Evolutionary conservation across 2,888 invertebrate species (phyloP).

Genomic region (Protophormia terraenovae): DNA sequence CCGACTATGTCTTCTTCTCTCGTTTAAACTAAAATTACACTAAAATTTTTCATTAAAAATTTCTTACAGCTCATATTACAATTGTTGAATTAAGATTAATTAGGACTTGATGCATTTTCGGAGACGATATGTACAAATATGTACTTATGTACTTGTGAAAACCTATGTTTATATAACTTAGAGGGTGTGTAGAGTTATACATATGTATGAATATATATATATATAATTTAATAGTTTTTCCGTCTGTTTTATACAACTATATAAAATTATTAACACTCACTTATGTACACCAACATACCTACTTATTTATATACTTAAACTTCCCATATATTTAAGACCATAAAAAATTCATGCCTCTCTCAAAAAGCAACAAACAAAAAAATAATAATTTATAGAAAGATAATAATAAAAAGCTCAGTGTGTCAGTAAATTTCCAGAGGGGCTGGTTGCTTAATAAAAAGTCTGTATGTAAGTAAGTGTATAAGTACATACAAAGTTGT

Average conservation of each 20-base stretch:
- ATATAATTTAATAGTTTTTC: neutral
- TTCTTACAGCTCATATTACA: too few relatives aligned
- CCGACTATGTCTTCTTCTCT: too few relatives aligned
- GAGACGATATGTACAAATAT: too few relatives aligned
- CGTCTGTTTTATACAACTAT: neutral
- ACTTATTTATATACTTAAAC: neutral
- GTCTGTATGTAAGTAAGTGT: too few relatives aligned
- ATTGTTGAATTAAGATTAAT: too few relatives aligned
- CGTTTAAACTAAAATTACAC: too few relatives aligned
- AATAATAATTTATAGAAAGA: neutral
- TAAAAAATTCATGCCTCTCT: neutral
- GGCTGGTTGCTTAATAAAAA: constrained; percentile 19
- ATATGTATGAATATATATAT: neutral
- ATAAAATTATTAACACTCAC: neutral
- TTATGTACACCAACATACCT: too few relatives aligned
- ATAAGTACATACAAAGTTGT: neutral
- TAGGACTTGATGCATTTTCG: too few relatives aligned
- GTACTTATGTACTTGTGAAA: too few relatives aligned
- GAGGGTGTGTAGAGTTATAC: too few relatives aligned
- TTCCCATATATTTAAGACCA: neutral
- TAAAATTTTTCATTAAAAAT: too few relatives aligned
- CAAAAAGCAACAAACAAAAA: neutral
- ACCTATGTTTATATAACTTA: too few relatives aligned
- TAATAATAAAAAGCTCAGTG: constrained; percentile 7
- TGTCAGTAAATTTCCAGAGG: neutral